phyloP scores from a whole-genome alignment of 2,797 vertebrate genomes.

The Aselliscus stoliczkanus region DNA sequence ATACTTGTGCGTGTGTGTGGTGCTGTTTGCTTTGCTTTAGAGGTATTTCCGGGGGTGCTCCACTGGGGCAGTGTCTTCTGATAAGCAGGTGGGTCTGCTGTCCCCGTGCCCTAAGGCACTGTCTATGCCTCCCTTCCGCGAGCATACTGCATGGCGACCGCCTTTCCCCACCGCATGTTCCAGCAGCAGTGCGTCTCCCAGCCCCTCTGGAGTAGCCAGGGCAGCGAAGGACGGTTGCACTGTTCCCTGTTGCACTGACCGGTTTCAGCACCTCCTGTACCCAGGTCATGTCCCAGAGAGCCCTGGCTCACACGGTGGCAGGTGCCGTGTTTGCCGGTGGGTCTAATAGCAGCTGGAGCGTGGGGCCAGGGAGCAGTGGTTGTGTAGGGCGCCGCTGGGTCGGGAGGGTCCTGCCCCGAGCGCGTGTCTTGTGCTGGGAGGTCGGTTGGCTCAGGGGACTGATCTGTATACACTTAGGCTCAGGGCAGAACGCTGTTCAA shows the following conservation, averaged over 20 bases:
- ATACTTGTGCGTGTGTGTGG: rapidly evolving
- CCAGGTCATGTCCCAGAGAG: not conserved
- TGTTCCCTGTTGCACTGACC: not conserved
- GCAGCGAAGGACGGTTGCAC: too few species aligned
- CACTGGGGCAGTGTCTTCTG: rapidly evolving
- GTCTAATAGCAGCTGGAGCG: not conserved
- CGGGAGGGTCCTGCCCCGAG: too few species aligned
- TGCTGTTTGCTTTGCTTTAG: not conserved
- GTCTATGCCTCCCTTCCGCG: too few species aligned
- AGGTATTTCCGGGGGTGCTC: rapidly evolving
- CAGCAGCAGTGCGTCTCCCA: rapidly evolving
- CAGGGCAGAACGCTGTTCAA: rapidly evolving
- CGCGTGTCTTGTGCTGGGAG: too few species aligned
- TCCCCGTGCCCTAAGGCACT: not conserved
- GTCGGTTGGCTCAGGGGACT: too few species aligned
- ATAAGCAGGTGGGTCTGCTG: not conserved
- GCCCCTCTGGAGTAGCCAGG: not conserved
- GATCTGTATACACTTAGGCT: not conserved
- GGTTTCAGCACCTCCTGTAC: not conserved
- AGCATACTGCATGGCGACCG: rapidly evolving
- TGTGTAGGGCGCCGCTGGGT: not conserved
- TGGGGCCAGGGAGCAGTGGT: not conserved
- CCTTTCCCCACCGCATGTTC: rapidly evolving
- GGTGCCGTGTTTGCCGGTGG: not conserved
- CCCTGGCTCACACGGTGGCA: not conserved